Base-by-base conservation (phyloP, 1,140 invertebrate species). In the Mamestra configurata region DNA sequence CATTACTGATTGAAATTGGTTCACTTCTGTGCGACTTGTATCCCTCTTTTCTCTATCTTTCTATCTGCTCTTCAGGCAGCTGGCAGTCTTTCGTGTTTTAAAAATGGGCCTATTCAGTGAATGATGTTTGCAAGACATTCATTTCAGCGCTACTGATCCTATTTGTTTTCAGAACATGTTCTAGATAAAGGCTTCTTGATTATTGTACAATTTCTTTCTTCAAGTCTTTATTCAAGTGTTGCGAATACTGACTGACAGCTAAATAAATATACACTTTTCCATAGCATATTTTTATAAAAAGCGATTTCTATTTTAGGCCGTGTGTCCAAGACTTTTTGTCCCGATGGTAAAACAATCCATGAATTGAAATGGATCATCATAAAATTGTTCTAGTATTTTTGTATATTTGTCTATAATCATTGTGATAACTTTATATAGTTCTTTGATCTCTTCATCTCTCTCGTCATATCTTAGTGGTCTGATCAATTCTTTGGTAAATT, bases 191-290 rank as follows among this genome's bases (percentile, higher is more conserved):
- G 31, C 31, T 61, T 35, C 31, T 61, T 13, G n/a, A 61, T 61
- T 61, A 61, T 61, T 61, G 59, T 61, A 61, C 59, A 61, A 61
- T 35, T 35, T 61, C 24, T 20, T 20, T 20, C n/a, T 31, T n/a
- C n/a, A n/a, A 59, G 55, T 59, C 55, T 59, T n/a, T 59, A 13
- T 59, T 43, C 40, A 43, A 43, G 11, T 43, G 11, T 18, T 18
- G n/a, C 20, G n/a, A 20, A 20, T 20, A 7, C n/a, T 0, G n/a
- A 18, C 1, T 20, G 53, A 20, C 20, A 5, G 10, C 18, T 2
- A 55, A 55, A 55, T 22, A 13, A 55, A 55, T 13, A 55, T 5
- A 3, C 27, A 31, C 27, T 55, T 49, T n/a, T 49, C n/a, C 15
- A 18, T n/a, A n/a, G n/a, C n/a, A n/a, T 18, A 15, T 49, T 6